These are phyloP conservation scores for Loriculus beryllinus DNA, from an alignment of 2,797 vertebrate species.

Conservation along the genomic window DNA sequence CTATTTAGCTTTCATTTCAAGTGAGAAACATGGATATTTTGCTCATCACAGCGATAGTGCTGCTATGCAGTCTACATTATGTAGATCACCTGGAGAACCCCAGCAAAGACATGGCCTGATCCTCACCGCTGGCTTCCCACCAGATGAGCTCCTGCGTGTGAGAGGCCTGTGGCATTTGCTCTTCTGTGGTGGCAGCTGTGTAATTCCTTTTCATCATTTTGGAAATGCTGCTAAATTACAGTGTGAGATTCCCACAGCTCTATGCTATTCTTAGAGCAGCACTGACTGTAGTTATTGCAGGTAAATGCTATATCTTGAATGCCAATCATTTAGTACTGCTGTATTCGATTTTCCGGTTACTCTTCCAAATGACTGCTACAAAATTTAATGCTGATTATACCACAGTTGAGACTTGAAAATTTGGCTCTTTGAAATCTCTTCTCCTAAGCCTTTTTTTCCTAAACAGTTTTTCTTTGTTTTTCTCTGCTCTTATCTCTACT, in stretches of 20 bases:
- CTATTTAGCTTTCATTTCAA: neutral
- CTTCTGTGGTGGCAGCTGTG: neutral
- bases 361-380: neutral
- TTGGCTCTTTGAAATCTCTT: neutral
- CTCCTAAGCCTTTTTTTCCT: neutral
- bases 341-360: neutral
- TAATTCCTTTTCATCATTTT: neutral
- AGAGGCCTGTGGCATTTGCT: neutral
- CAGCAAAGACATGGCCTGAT: neutral
- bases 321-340: neutral
- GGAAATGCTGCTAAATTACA: neutral
- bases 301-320: neutral
- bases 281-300: neutral
- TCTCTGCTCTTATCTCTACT: neutral
- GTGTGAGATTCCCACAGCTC: neutral
- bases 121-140: neutral
- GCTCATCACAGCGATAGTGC: neutral
- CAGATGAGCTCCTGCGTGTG: neutral
- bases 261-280: neutral
- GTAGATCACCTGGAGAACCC: neutral
- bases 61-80: neutral
- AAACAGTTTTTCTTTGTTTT: neutral
- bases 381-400: neutral
- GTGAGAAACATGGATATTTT: neutral
- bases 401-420: neutral